A percentile compares a stretch with the other conserved stretches of the same genome.
These are phyloP conservation scores for Cephalotes varians DNA, from an alignment of 2,888 invertebrate species.

Conservation along the genomic window DNA sequence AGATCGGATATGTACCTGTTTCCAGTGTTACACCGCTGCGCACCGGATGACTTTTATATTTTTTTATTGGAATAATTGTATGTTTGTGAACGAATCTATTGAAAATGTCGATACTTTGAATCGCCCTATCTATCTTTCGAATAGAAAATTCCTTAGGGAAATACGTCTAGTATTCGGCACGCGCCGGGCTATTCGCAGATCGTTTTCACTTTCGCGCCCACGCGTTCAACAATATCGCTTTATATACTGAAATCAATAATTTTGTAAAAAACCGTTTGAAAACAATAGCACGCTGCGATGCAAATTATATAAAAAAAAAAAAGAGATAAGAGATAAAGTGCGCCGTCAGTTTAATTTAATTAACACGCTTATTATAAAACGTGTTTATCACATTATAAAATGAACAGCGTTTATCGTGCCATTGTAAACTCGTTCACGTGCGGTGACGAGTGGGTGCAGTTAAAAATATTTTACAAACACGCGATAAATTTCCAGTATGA, in stretches of 20 bases:
- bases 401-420: background rate
- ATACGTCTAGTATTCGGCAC: conserved; percentile 62
- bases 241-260: conserved; percentile 23
- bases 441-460: background rate
- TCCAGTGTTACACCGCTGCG: too few relatives aligned
- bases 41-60: conserved; percentile 8
- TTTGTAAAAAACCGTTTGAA: background rate
- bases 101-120: conserved; percentile 58
- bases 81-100: conserved; percentile 56
- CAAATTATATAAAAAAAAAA: background rate
- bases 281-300: background rate
- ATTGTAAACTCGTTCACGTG: conserved; percentile 7
- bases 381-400: background rate
- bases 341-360: conserved; percentile 17
- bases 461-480: conserved; percentile 29
- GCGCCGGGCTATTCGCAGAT: conserved; percentile 52
- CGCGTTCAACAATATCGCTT: conserved; percentile 23
- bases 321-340: background rate
- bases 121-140: conserved; percentile 60
- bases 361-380: conserved; percentile 16
- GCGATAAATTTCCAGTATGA: conserved; percentile 17
- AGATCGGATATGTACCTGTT: too few relatives aligned
- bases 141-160: conserved; percentile 69
- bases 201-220: conserved; percentile 58
- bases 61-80: conserved; percentile 41